These are phyloP conservation scores for Ichneumoninae sp. DNA, from an alignment of 2,888 invertebrate species.

Conservation along the genomic window DNA sequence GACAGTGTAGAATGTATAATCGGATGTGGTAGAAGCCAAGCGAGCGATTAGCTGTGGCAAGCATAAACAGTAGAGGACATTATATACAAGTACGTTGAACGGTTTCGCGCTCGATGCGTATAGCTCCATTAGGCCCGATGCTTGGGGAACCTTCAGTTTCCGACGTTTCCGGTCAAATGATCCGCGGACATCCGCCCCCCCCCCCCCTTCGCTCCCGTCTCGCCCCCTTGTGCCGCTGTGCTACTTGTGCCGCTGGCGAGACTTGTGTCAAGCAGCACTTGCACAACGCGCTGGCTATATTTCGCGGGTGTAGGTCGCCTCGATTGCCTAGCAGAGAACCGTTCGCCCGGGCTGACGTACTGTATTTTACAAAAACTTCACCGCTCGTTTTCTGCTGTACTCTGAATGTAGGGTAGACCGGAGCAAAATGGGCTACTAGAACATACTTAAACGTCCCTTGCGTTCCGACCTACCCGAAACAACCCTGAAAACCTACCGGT, in stretches of 20 bases:
- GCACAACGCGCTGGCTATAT: constrained; percentile 51
- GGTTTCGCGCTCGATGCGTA: constrained; percentile 46
- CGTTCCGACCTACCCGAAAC: too few relatives aligned
- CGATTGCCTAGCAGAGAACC: neutral
- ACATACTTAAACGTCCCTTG: neutral
- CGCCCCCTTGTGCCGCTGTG: constrained; percentile 30
- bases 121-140: constrained; percentile 76
- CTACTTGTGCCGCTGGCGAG: constrained; percentile 42
- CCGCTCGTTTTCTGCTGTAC: neutral
- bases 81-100: neutral
- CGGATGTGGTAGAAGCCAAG: constrained; percentile 51
- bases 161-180: constrained; percentile 82
- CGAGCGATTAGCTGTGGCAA: constrained; percentile 73
- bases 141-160: constrained; percentile 79
- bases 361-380: neutral
- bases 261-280: constrained; percentile 52
- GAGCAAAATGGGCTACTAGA: neutral
- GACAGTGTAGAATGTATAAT: constrained; percentile 7
- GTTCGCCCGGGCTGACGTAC: neutral
- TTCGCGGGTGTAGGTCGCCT: neutral
- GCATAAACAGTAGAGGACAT: constrained; percentile 39
- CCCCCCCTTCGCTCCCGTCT: constrained; percentile 52
- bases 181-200: constrained; percentile 80
- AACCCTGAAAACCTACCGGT: too few relatives aligned
- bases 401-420: neutral